These are phyloP conservation scores for Fopius arisanus DNA, from an alignment of 1,140 invertebrate species.

Conservation along the genomic window DNA sequence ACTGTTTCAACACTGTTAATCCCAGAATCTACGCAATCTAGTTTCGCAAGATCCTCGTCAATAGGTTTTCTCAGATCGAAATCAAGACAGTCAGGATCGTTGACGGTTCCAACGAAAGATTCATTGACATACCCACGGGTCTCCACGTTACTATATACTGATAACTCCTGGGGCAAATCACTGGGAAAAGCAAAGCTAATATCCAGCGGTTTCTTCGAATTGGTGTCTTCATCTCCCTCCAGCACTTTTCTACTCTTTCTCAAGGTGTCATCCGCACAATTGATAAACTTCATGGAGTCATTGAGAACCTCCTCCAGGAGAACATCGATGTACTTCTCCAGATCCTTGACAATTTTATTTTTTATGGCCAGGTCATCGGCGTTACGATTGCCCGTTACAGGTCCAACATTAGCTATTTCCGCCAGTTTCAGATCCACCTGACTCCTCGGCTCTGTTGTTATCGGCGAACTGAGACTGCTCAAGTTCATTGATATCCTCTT, in stretches of 20 bases:
- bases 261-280: conserved; percentile 33
- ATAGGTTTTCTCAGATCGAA: conserved; percentile 43
- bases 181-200: conserved; percentile 45
- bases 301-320: conserved; percentile 52
- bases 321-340: conserved; percentile 53
- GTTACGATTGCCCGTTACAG: neutral
- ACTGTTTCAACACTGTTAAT: conserved; percentile 63
- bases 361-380: conserved; percentile 47
- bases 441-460: neutral
- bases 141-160: neutral
- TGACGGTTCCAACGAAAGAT: conserved; percentile 50
- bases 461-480: conserved; percentile 31
- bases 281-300: conserved; percentile 52
- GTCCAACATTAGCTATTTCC: conserved; percentile 5
- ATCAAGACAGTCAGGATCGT: conserved; percentile 52
- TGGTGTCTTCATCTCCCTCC: neutral
- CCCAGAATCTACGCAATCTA: conserved; percentile 57
- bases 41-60: conserved; percentile 39
- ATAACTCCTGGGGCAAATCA: neutral
- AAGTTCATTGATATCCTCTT: conserved; percentile 45
- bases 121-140: conserved; percentile 50
- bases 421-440: conserved; percentile 2
- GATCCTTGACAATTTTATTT: conserved; percentile 50
- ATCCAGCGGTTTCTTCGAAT: conserved; percentile 25
- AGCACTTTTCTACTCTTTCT: conserved; percentile 10